Base-by-base conservation (phyloP, 2,797 vertebrate genomes). In the Sciurus carolinensis region DNA sequence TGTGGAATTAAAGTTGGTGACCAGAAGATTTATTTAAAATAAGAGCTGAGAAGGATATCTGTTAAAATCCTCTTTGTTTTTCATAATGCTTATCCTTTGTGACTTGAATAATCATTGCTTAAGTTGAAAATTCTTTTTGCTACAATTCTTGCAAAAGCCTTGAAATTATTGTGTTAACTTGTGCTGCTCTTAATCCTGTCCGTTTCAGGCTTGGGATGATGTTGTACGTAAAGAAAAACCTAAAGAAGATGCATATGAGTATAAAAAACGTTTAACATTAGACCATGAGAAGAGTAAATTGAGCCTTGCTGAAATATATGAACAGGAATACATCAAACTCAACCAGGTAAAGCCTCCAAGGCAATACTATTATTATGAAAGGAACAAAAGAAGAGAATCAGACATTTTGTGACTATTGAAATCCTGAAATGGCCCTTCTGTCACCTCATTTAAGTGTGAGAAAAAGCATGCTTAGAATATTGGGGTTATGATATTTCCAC, bases 221-320 rank as follows among this genome's bases (percentile, higher is more conserved):
- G 99, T 99, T 10, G 99, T 99, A 64, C 99, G 99, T 1, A 99
- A 99, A 97, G 99, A 99, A 98, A 99, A 99, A 91, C 99, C 99
- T 0, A 99, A 99, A 96, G 99, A 99, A 86, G 99, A 99, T 7
- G 99, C 98, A 3, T 99, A 99, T 98, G 99, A 99, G 80, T 99
- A 99, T 96, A 99, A 99, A 97, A 99, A 99, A 97, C 99, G 99
- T 47, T 97, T 99, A 52, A 99, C 99, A 0, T 98, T 99, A 98
- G 99, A 99, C 97, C 99, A 99, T 0, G 99, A 99, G 97, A 99
- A 99, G 98, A 99, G 99, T 98, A 99, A 99, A 94, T 98, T 99
- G 97, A 99, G 99, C 97, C 99, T 99, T 0, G 99, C 99, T 54
- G 99, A 99, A 98, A 99, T 99, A 96, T 99, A 99, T 11, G 99